Conservation (phyloP, 2,113 vertebrate species). For the Eulacestoma nigropectus region DNA sequence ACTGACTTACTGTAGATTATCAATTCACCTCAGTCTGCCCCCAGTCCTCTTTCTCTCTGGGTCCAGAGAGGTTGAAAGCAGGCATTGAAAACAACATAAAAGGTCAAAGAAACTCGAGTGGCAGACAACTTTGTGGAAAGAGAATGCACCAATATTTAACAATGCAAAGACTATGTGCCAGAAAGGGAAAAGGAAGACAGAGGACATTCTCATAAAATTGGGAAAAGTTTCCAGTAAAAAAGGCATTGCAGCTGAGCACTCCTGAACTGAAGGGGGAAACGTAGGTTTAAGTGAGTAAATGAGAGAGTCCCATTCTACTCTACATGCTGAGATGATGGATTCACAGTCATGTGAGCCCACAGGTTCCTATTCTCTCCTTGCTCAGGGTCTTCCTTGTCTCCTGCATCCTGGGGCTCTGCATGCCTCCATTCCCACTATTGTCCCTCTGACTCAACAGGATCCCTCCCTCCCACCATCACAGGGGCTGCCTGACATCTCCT, state of each 20-base stretch:
- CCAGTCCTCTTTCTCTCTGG: background rate
- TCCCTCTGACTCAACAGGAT: background rate
- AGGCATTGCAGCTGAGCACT: background rate
- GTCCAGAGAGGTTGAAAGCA: background rate
- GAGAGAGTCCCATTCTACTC: background rate
- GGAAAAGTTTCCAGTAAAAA: background rate
- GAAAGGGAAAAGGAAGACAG: background rate
- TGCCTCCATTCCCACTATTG: background rate
- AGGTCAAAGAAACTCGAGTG: background rate
- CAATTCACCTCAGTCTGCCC: background rate
- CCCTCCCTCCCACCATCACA: background rate
- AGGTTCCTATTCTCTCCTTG: background rate
- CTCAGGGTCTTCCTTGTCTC: background rate
- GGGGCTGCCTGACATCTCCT: background rate
- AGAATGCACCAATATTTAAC: background rate
- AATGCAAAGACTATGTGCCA: background rate
- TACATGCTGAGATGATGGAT: background rate
- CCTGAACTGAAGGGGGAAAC: background rate
- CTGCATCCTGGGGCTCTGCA: background rate
- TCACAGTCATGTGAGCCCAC: background rate
- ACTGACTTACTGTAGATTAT: background rate
- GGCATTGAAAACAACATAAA: background rate
- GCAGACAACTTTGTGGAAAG: background rate
- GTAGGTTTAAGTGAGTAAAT: background rate
- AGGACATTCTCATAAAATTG: background rate